phyloP scores from a whole-genome alignment of 1,140 invertebrate species.

The Leptinotarsa lineolata region DNA sequence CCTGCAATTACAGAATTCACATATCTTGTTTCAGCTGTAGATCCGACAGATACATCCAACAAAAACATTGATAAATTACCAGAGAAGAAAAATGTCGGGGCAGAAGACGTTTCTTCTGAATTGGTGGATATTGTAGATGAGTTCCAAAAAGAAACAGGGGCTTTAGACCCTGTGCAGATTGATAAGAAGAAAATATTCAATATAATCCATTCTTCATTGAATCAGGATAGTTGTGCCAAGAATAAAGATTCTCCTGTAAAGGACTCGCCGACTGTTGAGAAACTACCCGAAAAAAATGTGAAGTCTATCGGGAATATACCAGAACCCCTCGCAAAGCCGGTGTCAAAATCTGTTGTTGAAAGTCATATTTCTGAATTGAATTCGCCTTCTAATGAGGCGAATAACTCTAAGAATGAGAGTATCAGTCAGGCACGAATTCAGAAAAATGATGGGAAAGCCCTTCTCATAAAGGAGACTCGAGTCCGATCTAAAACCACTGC shows the following conservation, averaged over 20 bases:
- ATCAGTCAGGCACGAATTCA: no score
- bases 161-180: constrained; percentile 19
- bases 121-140: constrained; percentile 10
- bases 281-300: no score
- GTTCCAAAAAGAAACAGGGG: constrained; percentile 12
- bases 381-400: no score
- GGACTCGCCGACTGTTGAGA: no score
- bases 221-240: background rate
- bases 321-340: no score
- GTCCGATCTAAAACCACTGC: background rate
- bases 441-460: no score
- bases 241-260: no score
- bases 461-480: no score
- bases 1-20: constrained; percentile 20
- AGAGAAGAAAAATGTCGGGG: constrained; percentile 1
- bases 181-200: constrained; percentile 38
- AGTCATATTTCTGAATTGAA: no score
- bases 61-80: background rate
- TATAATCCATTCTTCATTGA: constrained; percentile 44
- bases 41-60: background rate
- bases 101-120: constrained; percentile 2
- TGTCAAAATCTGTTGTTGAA: no score
- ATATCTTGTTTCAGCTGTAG: background rate
- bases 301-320: no score
- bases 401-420: no score